Evolutionary conservation across 2,113 vertebrate species (phyloP).

Genomic region (Octodon degus): DNA sequence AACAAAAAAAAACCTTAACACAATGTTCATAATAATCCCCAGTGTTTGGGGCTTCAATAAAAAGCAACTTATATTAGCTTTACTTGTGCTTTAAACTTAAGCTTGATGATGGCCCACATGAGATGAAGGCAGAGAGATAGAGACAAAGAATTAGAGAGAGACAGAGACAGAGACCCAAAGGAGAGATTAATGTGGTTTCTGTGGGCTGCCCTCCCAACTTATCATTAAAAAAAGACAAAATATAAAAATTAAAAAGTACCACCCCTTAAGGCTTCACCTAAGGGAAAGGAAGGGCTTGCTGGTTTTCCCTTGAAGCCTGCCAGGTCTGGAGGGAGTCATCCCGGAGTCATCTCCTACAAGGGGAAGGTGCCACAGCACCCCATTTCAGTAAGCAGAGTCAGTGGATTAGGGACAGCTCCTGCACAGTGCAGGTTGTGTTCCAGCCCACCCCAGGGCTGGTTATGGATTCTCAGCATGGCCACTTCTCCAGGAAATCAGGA

Average conservation of each 20-base stretch:
- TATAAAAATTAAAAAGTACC: no score
- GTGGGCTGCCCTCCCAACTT: background rate
- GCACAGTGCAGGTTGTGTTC: background rate
- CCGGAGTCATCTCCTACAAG: background rate
- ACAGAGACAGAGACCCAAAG: background rate
- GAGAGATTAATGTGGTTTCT: background rate
- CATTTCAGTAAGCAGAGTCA: background rate
- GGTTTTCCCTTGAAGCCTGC: background rate
- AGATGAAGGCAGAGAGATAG: background rate
- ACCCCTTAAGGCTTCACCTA: background rate
- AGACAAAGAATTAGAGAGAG: background rate
- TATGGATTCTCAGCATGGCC: background rate
- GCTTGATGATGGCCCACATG: background rate
- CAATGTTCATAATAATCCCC: background rate
- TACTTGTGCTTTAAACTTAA: slow-evolving; percentile 7
- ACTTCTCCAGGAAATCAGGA: background rate
- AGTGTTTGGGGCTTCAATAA: background rate
- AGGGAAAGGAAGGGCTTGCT: background rate
- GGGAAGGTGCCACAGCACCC: background rate
- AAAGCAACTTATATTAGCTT: background rate
- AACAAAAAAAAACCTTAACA: background rate
- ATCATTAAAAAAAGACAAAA: background rate
- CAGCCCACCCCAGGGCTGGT: no score
- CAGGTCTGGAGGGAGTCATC: background rate
- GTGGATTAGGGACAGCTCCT: background rate